A percentile compares a stretch with the other conserved stretches of the same genome.
Evolutionary conservation across 2,888 invertebrate genomes (phyloP).

Genomic region (Drosophila longiperda): DNA sequence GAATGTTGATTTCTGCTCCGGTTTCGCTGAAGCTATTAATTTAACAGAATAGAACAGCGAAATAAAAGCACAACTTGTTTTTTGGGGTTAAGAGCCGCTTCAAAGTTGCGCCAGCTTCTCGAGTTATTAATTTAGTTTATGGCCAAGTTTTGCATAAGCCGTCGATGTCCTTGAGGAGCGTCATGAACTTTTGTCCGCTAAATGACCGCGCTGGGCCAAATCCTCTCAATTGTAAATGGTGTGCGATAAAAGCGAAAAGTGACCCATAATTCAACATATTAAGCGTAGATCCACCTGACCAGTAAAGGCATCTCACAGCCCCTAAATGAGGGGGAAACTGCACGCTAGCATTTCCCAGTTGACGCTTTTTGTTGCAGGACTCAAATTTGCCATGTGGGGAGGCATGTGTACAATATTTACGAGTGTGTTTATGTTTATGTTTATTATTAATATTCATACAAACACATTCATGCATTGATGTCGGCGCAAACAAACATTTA

Average conservation of each 20-base stretch:
- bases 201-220: conserved; percentile 32
- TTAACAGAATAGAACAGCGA: conserved; percentile 10
- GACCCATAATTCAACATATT: conserved; percentile 56
- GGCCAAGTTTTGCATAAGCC: conserved; percentile 51
- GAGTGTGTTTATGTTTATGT: conserved; percentile 53
- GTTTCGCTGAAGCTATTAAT: conserved; percentile 34
- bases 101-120: conserved; percentile 37
- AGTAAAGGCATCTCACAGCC: not conserved
- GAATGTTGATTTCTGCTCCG: conserved; percentile 3
- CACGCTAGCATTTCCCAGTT: conserved; percentile 30
- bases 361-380: conserved; percentile 41
- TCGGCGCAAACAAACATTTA: conserved; percentile 60
- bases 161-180: conserved; percentile 52
- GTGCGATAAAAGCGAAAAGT: conserved; percentile 52
- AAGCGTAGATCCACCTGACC: conserved; percentile 29
- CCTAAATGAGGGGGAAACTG: conserved; percentile 5
- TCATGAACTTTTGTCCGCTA: conserved; percentile 57
- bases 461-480: conserved; percentile 54
- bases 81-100: conserved; percentile 35
- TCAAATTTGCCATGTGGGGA: conserved; percentile 37
- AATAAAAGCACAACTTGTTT: conserved; percentile 46
- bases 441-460: conserved; percentile 72
- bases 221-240: conserved; percentile 55
- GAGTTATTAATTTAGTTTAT: conserved; percentile 65
- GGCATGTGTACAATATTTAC: conserved; percentile 56